Evolutionary conservation across 2,797 vertebrate species (phyloP).

Genomic region (Falco cherrug): DNA sequence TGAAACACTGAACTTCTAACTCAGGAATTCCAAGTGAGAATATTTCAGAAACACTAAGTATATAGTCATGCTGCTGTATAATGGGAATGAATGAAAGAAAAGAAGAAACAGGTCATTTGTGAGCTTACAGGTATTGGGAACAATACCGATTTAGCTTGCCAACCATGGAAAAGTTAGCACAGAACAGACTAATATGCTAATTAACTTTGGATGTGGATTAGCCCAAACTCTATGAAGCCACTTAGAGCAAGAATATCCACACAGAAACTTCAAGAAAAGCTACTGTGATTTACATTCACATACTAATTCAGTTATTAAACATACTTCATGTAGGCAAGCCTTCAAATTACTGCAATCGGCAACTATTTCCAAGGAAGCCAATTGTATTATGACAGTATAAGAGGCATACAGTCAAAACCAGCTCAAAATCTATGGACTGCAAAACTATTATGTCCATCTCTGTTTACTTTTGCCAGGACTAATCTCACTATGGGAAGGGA

Average conservation of each 20-base stretch:
- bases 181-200: background rate
- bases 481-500: background rate
- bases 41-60: background rate
- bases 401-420: background rate
- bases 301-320: background rate
- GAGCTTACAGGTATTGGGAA: background rate
- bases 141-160: background rate
- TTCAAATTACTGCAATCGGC: background rate
- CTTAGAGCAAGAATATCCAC: background rate
- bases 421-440: background rate
- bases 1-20: background rate
- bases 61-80: background rate
- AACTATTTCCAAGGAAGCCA: background rate
- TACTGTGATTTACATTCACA: background rate
- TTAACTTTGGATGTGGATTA: background rate
- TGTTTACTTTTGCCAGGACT: background rate
- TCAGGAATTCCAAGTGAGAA: background rate
- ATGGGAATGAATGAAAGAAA: background rate
- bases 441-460: background rate
- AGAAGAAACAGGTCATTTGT: background rate
- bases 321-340: background rate
- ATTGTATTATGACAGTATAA: background rate
- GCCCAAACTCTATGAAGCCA: background rate
- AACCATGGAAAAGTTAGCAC: background rate
- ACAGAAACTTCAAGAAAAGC: background rate